phyloP scores from a whole-genome alignment of 1,140 invertebrate species.

The Lucilia cuprina region DNA sequence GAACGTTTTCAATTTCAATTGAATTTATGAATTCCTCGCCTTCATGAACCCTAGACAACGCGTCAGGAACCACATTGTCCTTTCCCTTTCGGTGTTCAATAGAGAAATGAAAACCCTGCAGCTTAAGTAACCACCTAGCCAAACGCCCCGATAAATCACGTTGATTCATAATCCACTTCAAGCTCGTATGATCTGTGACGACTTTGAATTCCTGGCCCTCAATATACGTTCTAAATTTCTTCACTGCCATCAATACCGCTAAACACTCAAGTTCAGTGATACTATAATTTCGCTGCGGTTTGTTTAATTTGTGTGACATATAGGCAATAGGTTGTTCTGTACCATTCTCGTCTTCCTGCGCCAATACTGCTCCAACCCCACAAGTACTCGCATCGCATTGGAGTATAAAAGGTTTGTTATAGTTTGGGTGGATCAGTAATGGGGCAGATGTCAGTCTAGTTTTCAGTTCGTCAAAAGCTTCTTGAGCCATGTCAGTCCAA shows the following conservation, averaged over 20 bases:
- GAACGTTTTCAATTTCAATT: neutral
- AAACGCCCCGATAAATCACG: constrained; percentile 39
- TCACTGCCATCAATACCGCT: constrained; percentile 60
- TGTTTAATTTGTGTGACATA: constrained; percentile 44
- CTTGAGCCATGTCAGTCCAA: too few species aligned
- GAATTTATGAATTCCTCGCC: neutral
- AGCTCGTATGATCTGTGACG: constrained; percentile 46
- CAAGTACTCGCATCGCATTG: neutral
- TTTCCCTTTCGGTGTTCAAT: constrained; percentile 49
- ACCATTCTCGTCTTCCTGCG: neutral
- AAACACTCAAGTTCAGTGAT: constrained; percentile 63
- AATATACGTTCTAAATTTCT: constrained; percentile 62
- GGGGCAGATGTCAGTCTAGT: neutral
- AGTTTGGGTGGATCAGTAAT: neutral
- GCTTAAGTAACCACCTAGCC: constrained; percentile 48
- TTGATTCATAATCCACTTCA: constrained; percentile 45
- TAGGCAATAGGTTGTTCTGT: constrained; percentile 50
- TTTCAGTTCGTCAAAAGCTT: neutral
- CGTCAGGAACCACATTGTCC: constrained; percentile 49
- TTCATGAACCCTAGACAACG: constrained; percentile 40
- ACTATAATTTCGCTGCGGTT: constrained; percentile 45
- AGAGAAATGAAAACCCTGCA: constrained; percentile 48
- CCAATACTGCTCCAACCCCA: neutral
- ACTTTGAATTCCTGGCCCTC: constrained; percentile 59
- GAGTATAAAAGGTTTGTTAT: neutral